Conservation (phyloP, 2,113 vertebrate genomes). For the Danionella cerebrum region DNA sequence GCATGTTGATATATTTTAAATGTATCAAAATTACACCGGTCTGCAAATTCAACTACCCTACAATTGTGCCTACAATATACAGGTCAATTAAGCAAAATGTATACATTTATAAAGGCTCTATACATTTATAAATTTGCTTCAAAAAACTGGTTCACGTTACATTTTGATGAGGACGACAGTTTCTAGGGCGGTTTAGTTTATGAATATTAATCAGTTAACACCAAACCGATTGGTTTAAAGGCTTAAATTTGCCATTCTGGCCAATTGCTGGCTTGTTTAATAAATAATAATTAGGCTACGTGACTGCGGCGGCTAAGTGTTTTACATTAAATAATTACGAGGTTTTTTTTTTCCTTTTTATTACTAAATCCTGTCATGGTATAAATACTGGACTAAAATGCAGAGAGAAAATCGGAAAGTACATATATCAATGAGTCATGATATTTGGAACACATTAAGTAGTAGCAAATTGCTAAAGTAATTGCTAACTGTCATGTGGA, state of each 20-base stretch:
- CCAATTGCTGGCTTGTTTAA: not conserved
- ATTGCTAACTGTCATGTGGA: not conserved
- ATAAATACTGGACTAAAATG: no score
- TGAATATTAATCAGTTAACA: not conserved
- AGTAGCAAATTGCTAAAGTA: not conserved
- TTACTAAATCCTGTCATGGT: no score
- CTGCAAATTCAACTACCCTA: not conserved
- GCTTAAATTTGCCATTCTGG: not conserved
- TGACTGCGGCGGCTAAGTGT: no score
- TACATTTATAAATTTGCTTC: no score
- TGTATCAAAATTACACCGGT: not conserved
- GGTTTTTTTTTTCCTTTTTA: no score
- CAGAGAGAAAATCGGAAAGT: constrained; percentile 11
- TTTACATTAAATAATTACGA: not conserved
- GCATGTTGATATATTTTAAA: not conserved
- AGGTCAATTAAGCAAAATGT: no score
- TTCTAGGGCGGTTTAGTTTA: not conserved
- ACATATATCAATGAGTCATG: not conserved
- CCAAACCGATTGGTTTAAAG: not conserved
- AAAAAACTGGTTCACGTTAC: not conserved
- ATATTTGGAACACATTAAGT: not conserved
- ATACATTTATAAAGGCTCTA: no score
- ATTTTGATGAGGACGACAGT: not conserved
- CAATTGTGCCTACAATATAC: no score
- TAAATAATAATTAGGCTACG: not conserved